These are phyloP conservation scores for Syrphus vitripennis DNA, from an alignment of 2,888 invertebrate genomes.

Conservation along the genomic window DNA sequence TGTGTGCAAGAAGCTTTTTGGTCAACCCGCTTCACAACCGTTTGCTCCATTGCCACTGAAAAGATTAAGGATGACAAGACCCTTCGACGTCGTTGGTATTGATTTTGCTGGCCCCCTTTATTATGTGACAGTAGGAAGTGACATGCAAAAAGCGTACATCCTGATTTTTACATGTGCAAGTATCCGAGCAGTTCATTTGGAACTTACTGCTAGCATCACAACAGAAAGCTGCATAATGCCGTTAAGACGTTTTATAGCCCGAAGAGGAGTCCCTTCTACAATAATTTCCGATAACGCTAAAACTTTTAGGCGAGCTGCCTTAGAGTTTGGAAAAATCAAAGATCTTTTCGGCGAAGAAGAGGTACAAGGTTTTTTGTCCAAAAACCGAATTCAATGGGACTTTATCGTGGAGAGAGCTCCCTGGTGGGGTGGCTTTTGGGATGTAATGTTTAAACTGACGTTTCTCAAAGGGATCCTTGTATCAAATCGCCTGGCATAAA, in stretches of 20 bases:
- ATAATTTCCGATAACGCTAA: slow-evolving; percentile 31
- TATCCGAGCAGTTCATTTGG: slow-evolving; percentile 39
- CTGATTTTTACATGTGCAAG: background rate
- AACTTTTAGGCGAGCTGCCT: slow-evolving; percentile 5
- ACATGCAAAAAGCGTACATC: background rate
- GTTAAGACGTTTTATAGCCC: slow-evolving; percentile 15
- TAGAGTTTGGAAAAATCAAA: background rate
- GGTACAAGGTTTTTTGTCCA: background rate
- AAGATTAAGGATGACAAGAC: background rate
- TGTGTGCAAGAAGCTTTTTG: background rate
- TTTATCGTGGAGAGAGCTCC: slow-evolving; percentile 19
- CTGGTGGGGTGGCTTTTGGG: slow-evolving; percentile 67
- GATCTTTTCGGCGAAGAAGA: background rate
- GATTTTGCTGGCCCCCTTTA: background rate
- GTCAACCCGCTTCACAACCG: background rate
- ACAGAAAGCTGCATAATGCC: slow-evolving; percentile 31
- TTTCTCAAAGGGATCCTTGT: too few relatives aligned
- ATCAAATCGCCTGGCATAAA: too few relatives aligned
- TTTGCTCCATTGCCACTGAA: background rate
- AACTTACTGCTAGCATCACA: slow-evolving; percentile 22
- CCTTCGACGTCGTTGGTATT: background rate
- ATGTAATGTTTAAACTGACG: too few relatives aligned
- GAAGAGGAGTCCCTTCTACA: background rate
- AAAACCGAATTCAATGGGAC: slow-evolving; percentile 14
- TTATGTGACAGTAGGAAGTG: background rate